Base-by-base conservation (phyloP, 37 sponge, comb jelly and placozoan genomes). In the Oscarella lobularis region DNA sequence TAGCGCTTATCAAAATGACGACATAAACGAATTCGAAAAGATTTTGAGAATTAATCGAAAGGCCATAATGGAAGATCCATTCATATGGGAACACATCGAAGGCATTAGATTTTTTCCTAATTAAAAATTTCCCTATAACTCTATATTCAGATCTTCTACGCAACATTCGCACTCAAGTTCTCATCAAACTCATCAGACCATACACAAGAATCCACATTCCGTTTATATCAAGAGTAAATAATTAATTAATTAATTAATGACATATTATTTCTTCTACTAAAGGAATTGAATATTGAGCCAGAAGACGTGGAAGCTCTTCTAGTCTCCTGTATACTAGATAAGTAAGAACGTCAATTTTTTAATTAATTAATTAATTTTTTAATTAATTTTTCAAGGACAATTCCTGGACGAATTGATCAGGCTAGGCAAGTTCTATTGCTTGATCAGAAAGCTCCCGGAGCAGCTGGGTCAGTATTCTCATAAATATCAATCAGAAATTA, bases 71-170 rank as follows among this genome's bases (percentile, higher is more conserved):
- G 95, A 89, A 70, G 95, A 90, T 80, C 87, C 78, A 4, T 94
- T 94, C 73, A 91, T 95, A 4, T 66, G 87, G 38, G 96, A 95
- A 76, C 96, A 95, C 77, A 92, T 95, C 1, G 96, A 95, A 77
- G 86, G 82, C 77, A 32, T 1, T 32, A 33, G 0, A 31, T n/a
- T n/a, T n/a, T n/a, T n/a, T n/a, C n/a, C n/a, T 14, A n/a, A 54
- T n/a, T 54, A 20, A n/a, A 14, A 14, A n/a, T 54, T 54, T 54
- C 65, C 14, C 20, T 14, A 54, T 14, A 14, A 14, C 65, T 54
- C n/a, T 31, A 2, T 73, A 38, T 9, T 40, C 31, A 66, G 92
- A 92, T 33, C 41, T 92, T 33, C 41, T 92, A 39, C 38, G 86
- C 14, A 92, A 92, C 78, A 92, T 87, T 37, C 83, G 90, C 1